A percentile compares a stretch with the other conserved stretches of the same genome.
These are phyloP conservation scores for Chaunax sp. DNA, from an alignment of 2,797 vertebrate genomes.

Conservation along the genomic window DNA sequence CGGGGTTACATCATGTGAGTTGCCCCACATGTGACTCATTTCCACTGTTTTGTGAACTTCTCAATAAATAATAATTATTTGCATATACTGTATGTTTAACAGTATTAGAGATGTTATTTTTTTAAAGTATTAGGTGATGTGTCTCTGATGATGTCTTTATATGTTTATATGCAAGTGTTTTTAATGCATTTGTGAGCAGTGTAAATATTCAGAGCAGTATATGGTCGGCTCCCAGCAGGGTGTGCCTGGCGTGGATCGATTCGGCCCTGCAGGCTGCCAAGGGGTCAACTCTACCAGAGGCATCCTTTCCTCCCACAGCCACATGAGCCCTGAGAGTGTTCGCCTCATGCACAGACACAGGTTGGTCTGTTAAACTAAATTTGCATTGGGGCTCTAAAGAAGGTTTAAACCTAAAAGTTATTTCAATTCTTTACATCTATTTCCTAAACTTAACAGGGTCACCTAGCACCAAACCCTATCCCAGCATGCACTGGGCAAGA, in stretches of 20 bases:
- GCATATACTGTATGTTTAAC: no score
- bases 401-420: no score
- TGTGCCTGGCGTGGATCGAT: slow-evolving; percentile 91
- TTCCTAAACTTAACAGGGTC: not conserved
- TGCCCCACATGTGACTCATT: not conserved
- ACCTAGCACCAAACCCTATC: not conserved
- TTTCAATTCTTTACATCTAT: not conserved
- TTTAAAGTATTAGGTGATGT: not conserved
- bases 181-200: slow-evolving; percentile 45
- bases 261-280: slow-evolving; percentile 88
- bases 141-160: not conserved
- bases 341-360: slow-evolving; percentile 96
- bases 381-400: not conserved
- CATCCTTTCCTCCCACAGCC: slow-evolving; percentile 90
- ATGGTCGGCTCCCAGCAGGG: slow-evolving; percentile 88
- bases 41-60: no score
- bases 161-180: not conserved
- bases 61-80: no score
- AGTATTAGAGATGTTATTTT: no score
- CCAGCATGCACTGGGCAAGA: no score
- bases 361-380: slow-evolving; percentile 68
- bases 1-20: slow-evolving; percentile 96
- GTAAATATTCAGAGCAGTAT: slow-evolving; percentile 81
- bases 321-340: slow-evolving; percentile 96
- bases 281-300: slow-evolving; percentile 89